Evolutionary conservation across 2,113 vertebrate species (phyloP).

Genomic region (Megaptera novaeangliae): DNA sequence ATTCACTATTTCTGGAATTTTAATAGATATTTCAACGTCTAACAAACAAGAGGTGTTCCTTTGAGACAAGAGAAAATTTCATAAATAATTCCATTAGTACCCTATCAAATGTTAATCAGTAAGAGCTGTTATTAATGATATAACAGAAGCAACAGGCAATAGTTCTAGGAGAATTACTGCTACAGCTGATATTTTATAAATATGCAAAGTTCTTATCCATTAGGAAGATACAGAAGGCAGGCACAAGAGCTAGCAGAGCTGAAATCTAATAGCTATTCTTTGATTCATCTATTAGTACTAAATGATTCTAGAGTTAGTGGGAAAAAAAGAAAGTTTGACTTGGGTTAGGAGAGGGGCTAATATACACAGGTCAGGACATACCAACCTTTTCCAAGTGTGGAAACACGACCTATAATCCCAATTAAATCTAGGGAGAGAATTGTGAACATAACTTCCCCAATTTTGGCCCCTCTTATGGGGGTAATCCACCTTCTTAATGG

Average conservation of each 20-base stretch:
- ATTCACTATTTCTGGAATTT: slow-evolving; percentile 56
- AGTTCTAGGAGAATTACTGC: slow-evolving; percentile 78
- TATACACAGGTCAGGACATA: slow-evolving; percentile 99
- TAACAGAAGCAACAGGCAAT: slow-evolving; percentile 78
- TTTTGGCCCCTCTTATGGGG: slow-evolving; percentile 89
- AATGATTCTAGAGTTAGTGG: slow-evolving; percentile 94
- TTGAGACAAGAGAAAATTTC: slow-evolving; percentile 73
- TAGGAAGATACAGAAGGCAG: slow-evolving; percentile 85
- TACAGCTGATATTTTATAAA: slow-evolving; percentile 78
- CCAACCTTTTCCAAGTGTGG: slow-evolving; percentile 99
- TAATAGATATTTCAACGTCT: slow-evolving; percentile 58
- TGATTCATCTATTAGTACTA: slow-evolving; percentile 88
- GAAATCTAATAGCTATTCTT: slow-evolving; percentile 85
- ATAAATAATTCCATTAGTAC: slow-evolving; percentile 70
- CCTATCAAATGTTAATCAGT: slow-evolving; percentile 79
- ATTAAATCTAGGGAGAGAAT: slow-evolving; percentile 99
- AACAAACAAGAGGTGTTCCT: slow-evolving; percentile 43
- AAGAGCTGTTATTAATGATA: slow-evolving; percentile 76
- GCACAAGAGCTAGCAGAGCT: slow-evolving; percentile 85
- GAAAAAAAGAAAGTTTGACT: slow-evolving; percentile 86
- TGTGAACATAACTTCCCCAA: slow-evolving; percentile 96
- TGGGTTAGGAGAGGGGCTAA: slow-evolving; percentile 97
- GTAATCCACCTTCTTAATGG: slow-evolving; percentile 92
- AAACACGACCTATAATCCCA: slow-evolving; percentile 99
- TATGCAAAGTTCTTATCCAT: slow-evolving; percentile 78